Conservation (phyloP, 1,140 invertebrate genomes). For the Pachypsylla venusta region DNA sequence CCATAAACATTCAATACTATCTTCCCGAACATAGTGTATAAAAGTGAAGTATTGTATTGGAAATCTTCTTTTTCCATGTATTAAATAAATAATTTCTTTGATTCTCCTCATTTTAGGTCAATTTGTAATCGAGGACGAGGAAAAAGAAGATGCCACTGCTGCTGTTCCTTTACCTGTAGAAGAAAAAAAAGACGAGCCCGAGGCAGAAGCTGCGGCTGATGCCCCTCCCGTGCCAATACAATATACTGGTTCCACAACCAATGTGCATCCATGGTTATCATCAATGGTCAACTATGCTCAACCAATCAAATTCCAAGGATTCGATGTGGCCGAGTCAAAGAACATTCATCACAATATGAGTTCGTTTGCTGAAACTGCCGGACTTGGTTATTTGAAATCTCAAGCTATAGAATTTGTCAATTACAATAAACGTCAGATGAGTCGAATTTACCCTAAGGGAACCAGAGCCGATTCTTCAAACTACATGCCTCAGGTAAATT, state of each 20-base stretch:
- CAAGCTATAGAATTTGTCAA: constrained; percentile 97
- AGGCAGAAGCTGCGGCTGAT: constrained; percentile 36
- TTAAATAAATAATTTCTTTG: not conserved
- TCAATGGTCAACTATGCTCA: constrained; percentile 99
- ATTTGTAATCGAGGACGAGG: constrained; percentile 78
- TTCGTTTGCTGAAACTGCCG: constrained; percentile 92
- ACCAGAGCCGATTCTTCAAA: constrained; percentile 98
- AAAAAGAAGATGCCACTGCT: constrained; percentile 73
- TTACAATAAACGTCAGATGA: constrained; percentile 99
- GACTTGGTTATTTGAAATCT: constrained; percentile 86
- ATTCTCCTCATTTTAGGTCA: constrained; percentile 32
- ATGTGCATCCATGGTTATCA: constrained; percentile 96
- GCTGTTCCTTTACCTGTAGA: constrained; percentile 35
- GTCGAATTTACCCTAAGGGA: constrained; percentile 96
- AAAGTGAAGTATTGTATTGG: too few species aligned
- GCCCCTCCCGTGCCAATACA: constrained; percentile 46
- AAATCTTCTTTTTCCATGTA: too few species aligned
- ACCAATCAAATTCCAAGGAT: constrained; percentile 96
- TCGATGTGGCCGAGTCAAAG: constrained; percentile 90
- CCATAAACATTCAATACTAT: too few species aligned
- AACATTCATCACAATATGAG: constrained; percentile 98
- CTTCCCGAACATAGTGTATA: too few species aligned
- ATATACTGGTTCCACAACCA: constrained; percentile 95
- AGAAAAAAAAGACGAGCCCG: constrained; percentile 39
- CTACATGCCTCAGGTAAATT: constrained; percentile 91